Conservation (phyloP, 2,888 invertebrate species). For the Tipula confusa region DNA sequence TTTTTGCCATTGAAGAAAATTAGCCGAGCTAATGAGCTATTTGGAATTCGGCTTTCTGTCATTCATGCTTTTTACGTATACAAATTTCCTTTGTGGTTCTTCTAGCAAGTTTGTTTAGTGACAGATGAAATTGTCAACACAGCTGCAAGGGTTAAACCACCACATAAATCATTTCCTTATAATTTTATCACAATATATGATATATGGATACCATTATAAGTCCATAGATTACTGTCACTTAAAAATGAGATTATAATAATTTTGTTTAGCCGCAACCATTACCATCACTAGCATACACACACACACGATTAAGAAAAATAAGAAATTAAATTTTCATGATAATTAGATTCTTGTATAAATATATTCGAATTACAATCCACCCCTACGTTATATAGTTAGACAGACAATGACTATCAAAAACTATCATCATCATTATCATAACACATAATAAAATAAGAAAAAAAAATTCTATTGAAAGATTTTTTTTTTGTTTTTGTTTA, state of each 20-base stretch:
- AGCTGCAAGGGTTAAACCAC: neutral
- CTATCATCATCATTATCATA: neutral
- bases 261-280: neutral
- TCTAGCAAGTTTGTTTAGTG: too few species aligned
- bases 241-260: neutral
- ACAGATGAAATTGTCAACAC: neutral
- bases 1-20: too few species aligned
- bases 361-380: conserved; percentile 1
- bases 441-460: neutral
- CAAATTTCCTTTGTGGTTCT: too few species aligned
- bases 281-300: neutral
- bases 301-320: neutral
- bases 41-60: too few species aligned
- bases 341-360: neutral
- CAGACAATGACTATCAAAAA: conserved; percentile 20
- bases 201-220: neutral
- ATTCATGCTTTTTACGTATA: too few species aligned
- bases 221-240: neutral
- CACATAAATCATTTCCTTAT: neutral
- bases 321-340: neutral
- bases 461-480: neutral
- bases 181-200: neutral
- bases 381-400: neutral
- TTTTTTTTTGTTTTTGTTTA: too few species aligned
- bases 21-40: too few species aligned